Evolutionary conservation across 2,797 vertebrate species (phyloP).

Genomic region (Melanotaenia pygmaea): DNA sequence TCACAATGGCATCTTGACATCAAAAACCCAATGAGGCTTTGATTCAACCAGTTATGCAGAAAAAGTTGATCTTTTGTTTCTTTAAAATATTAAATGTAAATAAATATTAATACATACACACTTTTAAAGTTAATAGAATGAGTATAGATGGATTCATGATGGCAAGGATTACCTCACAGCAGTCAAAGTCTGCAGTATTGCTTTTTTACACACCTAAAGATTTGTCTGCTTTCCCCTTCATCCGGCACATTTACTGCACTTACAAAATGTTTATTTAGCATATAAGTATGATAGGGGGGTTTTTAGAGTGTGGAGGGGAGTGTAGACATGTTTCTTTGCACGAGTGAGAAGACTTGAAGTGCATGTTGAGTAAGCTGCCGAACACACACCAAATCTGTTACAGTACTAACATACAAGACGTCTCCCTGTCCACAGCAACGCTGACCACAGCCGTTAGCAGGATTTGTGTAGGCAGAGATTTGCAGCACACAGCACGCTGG

Average conservation of each 20-base stretch:
- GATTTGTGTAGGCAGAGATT: conserved; percentile 40
- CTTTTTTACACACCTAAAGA: conserved; percentile 54
- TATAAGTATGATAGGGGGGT: conserved; percentile 25
- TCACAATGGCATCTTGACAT: not conserved
- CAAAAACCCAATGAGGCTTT: conserved; percentile 13
- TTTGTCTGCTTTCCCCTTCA: conserved; percentile 48
- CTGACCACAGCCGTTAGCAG: conserved; percentile 51
- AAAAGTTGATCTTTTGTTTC: not conserved
- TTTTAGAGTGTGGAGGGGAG: not conserved
- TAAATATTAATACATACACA: not conserved
- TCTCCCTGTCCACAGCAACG: conserved; percentile 19
- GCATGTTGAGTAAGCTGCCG: conserved; percentile 17
- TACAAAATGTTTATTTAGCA: conserved; percentile 48
- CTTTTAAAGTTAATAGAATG: conserved; percentile 9
- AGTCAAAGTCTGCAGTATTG: conserved; percentile 35
- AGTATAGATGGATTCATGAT: conserved; percentile 31
- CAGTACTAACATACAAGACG: conserved; percentile 57
- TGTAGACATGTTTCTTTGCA: not conserved
- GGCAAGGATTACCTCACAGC: conserved; percentile 15
- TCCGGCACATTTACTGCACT: conserved; percentile 25
- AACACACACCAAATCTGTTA: conserved; percentile 50
- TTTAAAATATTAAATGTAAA: conserved; percentile 1
- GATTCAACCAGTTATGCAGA: not conserved
- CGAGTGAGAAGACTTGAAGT: conserved; percentile 13
- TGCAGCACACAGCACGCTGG: conserved; percentile 16